Conservation (phyloP, 1,140 invertebrate genomes). For the Ceratitis capitata region DNA sequence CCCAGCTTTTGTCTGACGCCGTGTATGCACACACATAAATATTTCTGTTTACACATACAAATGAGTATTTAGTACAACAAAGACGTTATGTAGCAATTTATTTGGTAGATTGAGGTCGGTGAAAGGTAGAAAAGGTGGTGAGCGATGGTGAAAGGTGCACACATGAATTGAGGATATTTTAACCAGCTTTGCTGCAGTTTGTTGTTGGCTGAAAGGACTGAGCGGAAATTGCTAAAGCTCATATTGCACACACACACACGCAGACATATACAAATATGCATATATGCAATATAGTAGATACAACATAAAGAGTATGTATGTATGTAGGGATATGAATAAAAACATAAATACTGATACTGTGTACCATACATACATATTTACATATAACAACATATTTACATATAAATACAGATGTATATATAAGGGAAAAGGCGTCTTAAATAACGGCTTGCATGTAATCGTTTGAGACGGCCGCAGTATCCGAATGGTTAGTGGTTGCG, state of each 20-base stretch:
- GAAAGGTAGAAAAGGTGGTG: not conserved
- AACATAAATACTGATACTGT: not conserved
- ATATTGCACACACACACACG: constrained; percentile 8
- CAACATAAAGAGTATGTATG: not conserved
- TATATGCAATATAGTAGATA: too few relatives aligned
- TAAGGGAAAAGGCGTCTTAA: not conserved
- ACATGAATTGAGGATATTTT: constrained; percentile 26
- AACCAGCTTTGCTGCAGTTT: constrained; percentile 9
- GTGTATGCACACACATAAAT: constrained; percentile 1
- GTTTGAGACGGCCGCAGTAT: too few relatives aligned
- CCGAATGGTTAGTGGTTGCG: too few relatives aligned
- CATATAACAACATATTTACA: not conserved
- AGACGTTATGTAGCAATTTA: constrained; percentile 35
- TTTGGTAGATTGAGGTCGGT: constrained; percentile 27
- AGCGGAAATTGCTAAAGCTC: not conserved
- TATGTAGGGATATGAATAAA: not conserved
- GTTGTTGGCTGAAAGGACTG: not conserved
- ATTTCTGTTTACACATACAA: constrained; percentile 23
- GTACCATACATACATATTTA: too few relatives aligned
- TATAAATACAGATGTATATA: too few relatives aligned
- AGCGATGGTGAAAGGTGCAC: constrained; percentile 2
- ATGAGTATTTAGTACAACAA: constrained; percentile 31
- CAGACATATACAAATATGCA: too few relatives aligned
- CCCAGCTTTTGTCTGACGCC: not conserved
- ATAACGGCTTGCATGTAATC: not conserved